Evolutionary conservation across 2,888 invertebrate species (phyloP).

Genomic region (Phortica magna): DNA sequence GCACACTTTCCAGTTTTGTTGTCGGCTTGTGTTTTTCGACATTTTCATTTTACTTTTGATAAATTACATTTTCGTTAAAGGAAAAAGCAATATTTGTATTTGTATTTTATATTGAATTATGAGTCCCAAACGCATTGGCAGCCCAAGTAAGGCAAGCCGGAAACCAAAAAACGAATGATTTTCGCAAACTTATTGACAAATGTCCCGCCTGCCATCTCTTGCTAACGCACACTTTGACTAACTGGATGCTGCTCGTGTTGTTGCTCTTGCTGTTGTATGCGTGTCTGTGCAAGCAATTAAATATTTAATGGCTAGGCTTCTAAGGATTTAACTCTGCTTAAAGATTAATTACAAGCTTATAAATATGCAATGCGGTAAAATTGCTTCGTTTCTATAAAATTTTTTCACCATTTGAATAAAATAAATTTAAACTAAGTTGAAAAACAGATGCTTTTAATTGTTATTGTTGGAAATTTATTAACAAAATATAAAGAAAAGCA

Average conservation of each 20-base stretch:
- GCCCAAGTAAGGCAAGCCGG: no score
- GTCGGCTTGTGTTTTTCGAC: neutral
- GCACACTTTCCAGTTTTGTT: neutral
- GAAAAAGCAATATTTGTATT: slow-evolving; percentile 2
- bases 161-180: neutral
- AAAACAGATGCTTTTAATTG: no score
- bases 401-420: neutral
- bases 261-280: neutral
- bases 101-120: neutral
- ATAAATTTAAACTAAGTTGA: neutral
- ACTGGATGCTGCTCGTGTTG: neutral
- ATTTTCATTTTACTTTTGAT: neutral
- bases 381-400: neutral
- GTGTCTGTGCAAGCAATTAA: slow-evolving; percentile 13
- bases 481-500: neutral
- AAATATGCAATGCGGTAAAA: slow-evolving; percentile 4
- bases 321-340: slow-evolving; percentile 12
- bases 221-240: neutral
- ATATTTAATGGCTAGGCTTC: slow-evolving; percentile 6
- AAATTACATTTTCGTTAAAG: neutral
- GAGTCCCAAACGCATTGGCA: neutral
- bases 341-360: slow-evolving; percentile 20
- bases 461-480: no score
- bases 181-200: neutral
- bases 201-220: neutral